Evolutionary conservation across 1,140 invertebrate species (phyloP), one percentile per base, ranked within the genome.

Genomic region (Daktulosphaira vitifoliae): DNA sequence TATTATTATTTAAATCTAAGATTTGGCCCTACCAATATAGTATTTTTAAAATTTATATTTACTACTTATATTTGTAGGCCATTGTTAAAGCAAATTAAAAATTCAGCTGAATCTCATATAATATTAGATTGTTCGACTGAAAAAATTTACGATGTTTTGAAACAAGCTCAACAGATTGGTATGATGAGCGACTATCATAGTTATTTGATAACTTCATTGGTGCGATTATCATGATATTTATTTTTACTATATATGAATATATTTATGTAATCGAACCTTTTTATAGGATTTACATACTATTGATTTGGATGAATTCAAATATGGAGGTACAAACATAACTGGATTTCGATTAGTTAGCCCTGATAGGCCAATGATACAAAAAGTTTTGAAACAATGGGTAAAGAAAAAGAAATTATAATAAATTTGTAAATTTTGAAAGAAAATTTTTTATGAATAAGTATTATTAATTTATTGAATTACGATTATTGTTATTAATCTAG

Each of bases 171-270:
- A 77, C 90, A 96, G 78, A 90, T 94, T 52, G 92, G 91, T 38
- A 91, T 94, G 87, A 91, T 94, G 88, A 92, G 89, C 39, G 89
- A 92, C 73, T 89, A 92, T 72, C 89, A 92, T 73, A 91, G 87
- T 74, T 95, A 92, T 76, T 81, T 94, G 68, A 88, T 96, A 37
- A 93, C 90, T 1, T 91, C 90, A 4, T 73, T 93, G 77, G 88
- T 90, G 79, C 80, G 80, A 74, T 42, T 65, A 3, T 16, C 4
- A 20, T 22, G 2, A 5, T 15, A 5, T 42, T 42, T 13, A 15
- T 42, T 13, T 4, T 42, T 42, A 3, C 38, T n/a, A n/a, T 13
- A 42, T n/a, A 37, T 13, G 33, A 37, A 7, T 37, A 7, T 6
- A 7, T 37, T 37, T n/a, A n/a, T n/a, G n/a, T n/a, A n/a, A n/a